Evolutionary conservation across 1,140 invertebrate genomes (phyloP).

Genomic region (Theocolax elegans): DNA sequence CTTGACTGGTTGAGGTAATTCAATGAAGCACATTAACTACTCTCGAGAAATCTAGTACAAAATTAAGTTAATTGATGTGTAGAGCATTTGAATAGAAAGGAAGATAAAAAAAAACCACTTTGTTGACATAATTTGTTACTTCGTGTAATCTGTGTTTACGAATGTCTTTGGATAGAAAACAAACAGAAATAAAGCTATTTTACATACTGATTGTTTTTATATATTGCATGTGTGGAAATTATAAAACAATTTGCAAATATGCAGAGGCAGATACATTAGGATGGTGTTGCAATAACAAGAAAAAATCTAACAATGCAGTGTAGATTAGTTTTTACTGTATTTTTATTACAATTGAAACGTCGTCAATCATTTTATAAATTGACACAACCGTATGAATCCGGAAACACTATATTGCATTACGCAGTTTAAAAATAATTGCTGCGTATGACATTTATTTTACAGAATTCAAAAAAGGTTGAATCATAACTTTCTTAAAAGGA

Average conservation of each 20-base stretch:
- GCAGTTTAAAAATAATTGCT: neutral
- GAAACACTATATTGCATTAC: slow-evolving; percentile 13
- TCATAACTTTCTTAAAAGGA: slow-evolving; percentile 22
- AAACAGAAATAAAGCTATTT: slow-evolving; percentile 59
- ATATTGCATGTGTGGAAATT: slow-evolving; percentile 8
- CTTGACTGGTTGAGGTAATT: slow-evolving; percentile 19
- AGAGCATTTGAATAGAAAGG: slow-evolving; percentile 42
- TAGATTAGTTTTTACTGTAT: slow-evolving; percentile 29
- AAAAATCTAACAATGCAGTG: slow-evolving; percentile 8
- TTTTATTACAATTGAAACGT: slow-evolving; percentile 40
- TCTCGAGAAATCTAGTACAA: slow-evolving; percentile 53
- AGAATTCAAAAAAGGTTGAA: slow-evolving; percentile 19
- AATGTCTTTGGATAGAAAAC: slow-evolving; percentile 49
- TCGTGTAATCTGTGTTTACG: slow-evolving; percentile 49
- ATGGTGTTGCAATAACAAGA: neutral
- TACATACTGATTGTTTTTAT: slow-evolving; percentile 49
- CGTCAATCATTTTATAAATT: slow-evolving; percentile 38
- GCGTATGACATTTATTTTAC: slow-evolving; percentile 15
- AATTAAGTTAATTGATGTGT: slow-evolving; percentile 51
- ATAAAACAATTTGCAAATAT: slow-evolving; percentile 13
- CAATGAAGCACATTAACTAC: slow-evolving; percentile 29
- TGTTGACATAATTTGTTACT: slow-evolving; percentile 50
- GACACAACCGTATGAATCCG: slow-evolving; percentile 28
- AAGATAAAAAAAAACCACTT: slow-evolving; percentile 19
- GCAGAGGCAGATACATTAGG: slow-evolving; percentile 6